Evolutionary conservation across 2,888 invertebrate genomes (phyloP), one percentile per base, ranked within the genome.

Genomic region (Periphyllus acericola): DNA sequence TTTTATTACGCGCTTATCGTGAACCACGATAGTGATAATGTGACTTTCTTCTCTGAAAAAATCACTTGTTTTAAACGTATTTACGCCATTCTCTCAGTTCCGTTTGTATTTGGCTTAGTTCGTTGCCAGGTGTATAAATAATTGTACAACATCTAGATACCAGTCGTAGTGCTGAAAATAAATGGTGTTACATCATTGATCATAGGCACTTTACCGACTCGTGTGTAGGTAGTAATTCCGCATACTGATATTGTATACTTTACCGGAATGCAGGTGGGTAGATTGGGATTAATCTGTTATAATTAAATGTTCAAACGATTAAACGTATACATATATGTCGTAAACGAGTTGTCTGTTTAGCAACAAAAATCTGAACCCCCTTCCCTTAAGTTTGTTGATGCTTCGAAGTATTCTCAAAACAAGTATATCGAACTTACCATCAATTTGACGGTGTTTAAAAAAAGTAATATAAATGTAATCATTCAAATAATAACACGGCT

Each of bases 111-210:
- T 46, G 40, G 40, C 9, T 40, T 9, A 40, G 14, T 46, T 2
- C 9, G 14, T 46, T 14, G 46, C 14, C 46, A 11, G 46, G 14
- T 25, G 25, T 25, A 21, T 60, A 60, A 40, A 80, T 80, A n/a
- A 52, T 60, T 34, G 36, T 25, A 66, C 6, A 19, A 80, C 25
- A 80, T 60, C 68, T n/a, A 66, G 40, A 66, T 36, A 40, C n/a
- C n/a, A 66, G 80, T 68, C 40, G 29, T 80, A 19, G 60, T 66
- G 29, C n/a, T 60, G 36, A 34, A 80, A 80, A 80, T 80, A 36
- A 80, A 60, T 80, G 60, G 0, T 80, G 36, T 60, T 36, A n/a
- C 36, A 68, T 80, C 66, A 40, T 80, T 14, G 60, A 4, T 34
- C 52, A 2, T n/a, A n/a, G n/a, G 66, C n/a, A n/a, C 60, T 80